Conservation (phyloP, 2,888 invertebrate genomes). For the Spatulosminthurus flaviceps region DNA sequence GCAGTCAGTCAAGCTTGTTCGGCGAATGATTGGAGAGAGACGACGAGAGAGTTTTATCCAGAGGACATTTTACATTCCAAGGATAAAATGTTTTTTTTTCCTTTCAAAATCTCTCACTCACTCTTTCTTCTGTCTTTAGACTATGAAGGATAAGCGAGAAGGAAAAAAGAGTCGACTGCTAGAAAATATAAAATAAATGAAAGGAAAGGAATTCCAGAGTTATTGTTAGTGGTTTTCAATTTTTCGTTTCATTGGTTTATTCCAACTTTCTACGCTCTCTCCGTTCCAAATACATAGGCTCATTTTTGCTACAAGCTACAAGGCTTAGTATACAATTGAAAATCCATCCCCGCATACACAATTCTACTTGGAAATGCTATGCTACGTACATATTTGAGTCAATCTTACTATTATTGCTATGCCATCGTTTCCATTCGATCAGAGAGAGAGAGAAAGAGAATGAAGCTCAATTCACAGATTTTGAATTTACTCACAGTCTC, state of each 20-base stretch:
- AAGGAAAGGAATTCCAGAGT: neutral
- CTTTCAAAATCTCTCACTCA: no score
- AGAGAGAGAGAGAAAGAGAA: neutral
- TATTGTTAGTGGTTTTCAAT: conserved; percentile 18
- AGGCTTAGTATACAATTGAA: neutral
- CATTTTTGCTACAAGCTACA: neutral
- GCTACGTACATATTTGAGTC: neutral
- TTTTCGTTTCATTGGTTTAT: conserved; percentile 7
- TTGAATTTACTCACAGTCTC: neutral
- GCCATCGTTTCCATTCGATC: neutral
- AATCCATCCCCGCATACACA: neutral
- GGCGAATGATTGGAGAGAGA: no score
- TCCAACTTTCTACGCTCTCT: neutral
- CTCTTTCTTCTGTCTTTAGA: neutral
- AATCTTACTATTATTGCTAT: neutral
- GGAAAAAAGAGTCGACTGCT: neutral
- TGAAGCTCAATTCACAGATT: neutral
- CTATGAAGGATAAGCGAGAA: neutral
- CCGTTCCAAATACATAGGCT: neutral
- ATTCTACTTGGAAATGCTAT: no score
- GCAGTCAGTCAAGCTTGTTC: no score
- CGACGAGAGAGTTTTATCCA: no score
- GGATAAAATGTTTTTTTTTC: no score
- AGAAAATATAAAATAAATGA: neutral
- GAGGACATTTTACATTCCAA: no score